Evolutionary conservation across 1,140 invertebrate genomes (phyloP).

Genomic region (Bombus difficillimus): DNA sequence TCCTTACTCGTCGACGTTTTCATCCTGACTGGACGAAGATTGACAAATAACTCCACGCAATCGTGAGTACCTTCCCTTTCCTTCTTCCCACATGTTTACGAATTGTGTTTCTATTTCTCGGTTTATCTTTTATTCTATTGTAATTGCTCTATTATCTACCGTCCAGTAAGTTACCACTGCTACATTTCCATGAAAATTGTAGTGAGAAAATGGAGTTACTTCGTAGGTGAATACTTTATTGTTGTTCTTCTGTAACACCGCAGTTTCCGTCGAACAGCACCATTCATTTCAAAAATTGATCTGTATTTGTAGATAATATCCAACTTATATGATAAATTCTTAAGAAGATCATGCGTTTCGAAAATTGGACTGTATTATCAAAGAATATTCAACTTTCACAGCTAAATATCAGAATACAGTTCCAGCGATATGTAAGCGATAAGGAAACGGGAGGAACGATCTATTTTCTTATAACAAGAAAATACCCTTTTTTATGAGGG

Average conservation of each 20-base stretch:
- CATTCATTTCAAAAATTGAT: too few relatives aligned
- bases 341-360: not conserved
- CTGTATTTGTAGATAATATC: too few relatives aligned
- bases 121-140: slow-evolving; percentile 21
- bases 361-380: not conserved
- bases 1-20: slow-evolving; percentile 17
- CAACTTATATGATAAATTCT: too few relatives aligned
- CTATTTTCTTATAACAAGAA: not conserved
- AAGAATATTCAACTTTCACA: not conserved
- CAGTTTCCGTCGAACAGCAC: not conserved
- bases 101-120: too few relatives aligned
- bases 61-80: not conserved
- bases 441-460: too few relatives aligned
- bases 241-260: not conserved
- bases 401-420: too few relatives aligned
- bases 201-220: not conserved
- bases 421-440: too few relatives aligned
- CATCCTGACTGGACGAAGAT: not conserved
- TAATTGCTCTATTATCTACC: not conserved
- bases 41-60: not conserved
- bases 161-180: not conserved
- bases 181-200: not conserved
- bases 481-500: rapidly evolving
- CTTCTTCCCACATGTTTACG: too few relatives aligned
- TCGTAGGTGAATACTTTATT: not conserved